These are phyloP conservation scores for Camelus dromedarius DNA, from an alignment of 2,113 vertebrate species.

Conservation along the genomic window DNA sequence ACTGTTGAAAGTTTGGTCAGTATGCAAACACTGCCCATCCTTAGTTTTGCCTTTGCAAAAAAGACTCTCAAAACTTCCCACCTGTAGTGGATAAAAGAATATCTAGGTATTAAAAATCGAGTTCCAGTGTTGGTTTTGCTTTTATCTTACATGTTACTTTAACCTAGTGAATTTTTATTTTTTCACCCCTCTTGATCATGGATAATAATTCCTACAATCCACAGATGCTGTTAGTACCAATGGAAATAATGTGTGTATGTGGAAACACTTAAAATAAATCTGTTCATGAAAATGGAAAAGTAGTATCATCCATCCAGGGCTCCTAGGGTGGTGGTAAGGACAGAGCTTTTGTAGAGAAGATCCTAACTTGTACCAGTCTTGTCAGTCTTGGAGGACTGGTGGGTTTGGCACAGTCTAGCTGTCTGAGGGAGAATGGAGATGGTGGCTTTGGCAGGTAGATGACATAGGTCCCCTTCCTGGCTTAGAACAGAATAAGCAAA, in stretches of 20 bases:
- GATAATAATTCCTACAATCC: background rate
- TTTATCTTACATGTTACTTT: background rate
- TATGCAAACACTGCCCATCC: background rate
- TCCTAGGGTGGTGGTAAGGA: background rate
- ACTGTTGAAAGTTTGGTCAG: background rate
- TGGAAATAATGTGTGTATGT: background rate
- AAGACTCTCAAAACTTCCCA: background rate
- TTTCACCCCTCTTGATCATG: constrained; percentile 14
- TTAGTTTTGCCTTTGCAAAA: constrained; percentile 10
- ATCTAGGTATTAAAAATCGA: background rate
- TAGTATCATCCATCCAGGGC: background rate
- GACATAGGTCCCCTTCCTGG: background rate
- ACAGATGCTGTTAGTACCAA: background rate
- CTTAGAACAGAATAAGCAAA: background rate
- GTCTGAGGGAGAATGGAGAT: background rate
- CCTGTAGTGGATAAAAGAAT: background rate
- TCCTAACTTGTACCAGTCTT: background rate
- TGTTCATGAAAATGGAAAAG: constrained; percentile 8
- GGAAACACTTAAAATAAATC: constrained; percentile 18
- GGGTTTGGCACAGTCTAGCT: background rate
- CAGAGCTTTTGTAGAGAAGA: too few species aligned
- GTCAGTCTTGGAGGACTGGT: background rate
- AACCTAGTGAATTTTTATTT: background rate
- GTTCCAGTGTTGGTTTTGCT: background rate
- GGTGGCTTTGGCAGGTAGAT: background rate